Evolutionary conservation across 2,113 vertebrate genomes (phyloP).

Genomic region (Penelope pileata): DNA sequence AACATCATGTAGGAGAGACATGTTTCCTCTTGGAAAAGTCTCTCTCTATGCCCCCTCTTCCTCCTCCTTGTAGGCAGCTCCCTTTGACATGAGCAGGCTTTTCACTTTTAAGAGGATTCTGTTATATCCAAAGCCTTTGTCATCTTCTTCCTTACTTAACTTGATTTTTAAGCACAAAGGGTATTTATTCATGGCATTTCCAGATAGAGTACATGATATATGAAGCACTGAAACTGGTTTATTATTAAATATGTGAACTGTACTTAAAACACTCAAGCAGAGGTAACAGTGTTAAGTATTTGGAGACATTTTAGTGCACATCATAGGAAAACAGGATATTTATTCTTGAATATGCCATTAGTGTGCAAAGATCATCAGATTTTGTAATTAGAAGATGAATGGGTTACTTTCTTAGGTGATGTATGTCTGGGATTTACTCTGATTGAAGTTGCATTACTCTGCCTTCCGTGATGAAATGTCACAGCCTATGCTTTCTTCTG

Average conservation of each 20-base stretch:
- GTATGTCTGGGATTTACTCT: neutral
- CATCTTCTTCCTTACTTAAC: neutral
- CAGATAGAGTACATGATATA: neutral
- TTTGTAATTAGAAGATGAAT: neutral
- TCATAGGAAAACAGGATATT: neutral
- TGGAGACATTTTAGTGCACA: neutral
- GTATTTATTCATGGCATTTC: neutral
- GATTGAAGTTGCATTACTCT: neutral
- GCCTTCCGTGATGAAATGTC: neutral
- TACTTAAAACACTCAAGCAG: neutral
- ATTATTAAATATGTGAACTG: neutral
- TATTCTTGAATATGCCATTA: neutral
- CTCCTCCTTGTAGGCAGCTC: neutral
- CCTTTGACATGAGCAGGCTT: neutral
- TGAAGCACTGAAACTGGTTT: neutral
- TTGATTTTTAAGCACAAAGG: neutral
- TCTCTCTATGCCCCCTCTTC: neutral
- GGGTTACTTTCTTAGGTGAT: neutral
- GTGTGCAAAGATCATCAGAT: neutral
- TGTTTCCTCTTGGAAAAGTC: neutral
- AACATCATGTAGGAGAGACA: neutral
- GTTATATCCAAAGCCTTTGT: neutral
- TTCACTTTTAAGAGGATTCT: neutral
- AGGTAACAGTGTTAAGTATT: neutral
- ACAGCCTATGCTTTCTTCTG: neutral